A percentile compares a stretch with the other conserved stretches of the same genome.
Conservation (phyloP, 2,888 invertebrate species). For the Alloscopus bannaensis region DNA sequence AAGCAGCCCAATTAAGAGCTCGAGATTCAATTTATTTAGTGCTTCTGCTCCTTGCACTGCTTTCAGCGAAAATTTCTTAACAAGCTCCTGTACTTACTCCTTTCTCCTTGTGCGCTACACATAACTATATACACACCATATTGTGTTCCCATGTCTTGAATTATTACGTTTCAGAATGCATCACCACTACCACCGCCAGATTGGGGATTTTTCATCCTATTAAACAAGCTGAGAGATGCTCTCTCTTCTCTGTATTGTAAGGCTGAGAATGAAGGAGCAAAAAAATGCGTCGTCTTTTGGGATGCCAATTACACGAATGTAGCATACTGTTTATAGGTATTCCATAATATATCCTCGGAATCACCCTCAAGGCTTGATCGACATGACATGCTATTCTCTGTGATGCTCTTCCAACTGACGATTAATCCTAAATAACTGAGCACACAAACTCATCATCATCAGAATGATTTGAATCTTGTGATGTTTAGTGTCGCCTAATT, state of each 20-base stretch:
- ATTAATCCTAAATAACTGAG: constrained; percentile 41
- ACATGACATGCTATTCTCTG: constrained; percentile 41
- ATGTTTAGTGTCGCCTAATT: constrained; percentile 49
- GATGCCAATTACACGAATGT: constrained; percentile 56
- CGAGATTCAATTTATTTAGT: constrained; percentile 62
- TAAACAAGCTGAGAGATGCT: constrained; percentile 38
- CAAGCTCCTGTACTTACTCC: constrained; percentile 50
- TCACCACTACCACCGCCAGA: no score
- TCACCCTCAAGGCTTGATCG: constrained; percentile 45
- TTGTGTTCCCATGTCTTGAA: constrained; percentile 13
- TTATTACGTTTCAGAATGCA: constrained; percentile 40
- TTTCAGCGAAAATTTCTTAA: constrained; percentile 59
- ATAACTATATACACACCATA: background rate
- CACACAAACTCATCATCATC: constrained; percentile 29
- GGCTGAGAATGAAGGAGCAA: constrained; percentile 45
- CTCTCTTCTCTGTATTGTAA: constrained; percentile 46
- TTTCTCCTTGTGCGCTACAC: constrained; percentile 19
- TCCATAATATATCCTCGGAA: background rate
- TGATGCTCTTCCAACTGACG: constrained; percentile 37
- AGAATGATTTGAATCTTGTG: constrained; percentile 26
- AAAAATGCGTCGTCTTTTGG: constrained; percentile 44
- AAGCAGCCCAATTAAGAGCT: constrained; percentile 62
- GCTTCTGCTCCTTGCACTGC: constrained; percentile 53
- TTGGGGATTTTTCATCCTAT: constrained; percentile 59
- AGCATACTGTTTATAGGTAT: constrained; percentile 16